phyloP scores from a whole-genome alignment of 2,113 vertebrate species.

The Chrysemys picta region DNA sequence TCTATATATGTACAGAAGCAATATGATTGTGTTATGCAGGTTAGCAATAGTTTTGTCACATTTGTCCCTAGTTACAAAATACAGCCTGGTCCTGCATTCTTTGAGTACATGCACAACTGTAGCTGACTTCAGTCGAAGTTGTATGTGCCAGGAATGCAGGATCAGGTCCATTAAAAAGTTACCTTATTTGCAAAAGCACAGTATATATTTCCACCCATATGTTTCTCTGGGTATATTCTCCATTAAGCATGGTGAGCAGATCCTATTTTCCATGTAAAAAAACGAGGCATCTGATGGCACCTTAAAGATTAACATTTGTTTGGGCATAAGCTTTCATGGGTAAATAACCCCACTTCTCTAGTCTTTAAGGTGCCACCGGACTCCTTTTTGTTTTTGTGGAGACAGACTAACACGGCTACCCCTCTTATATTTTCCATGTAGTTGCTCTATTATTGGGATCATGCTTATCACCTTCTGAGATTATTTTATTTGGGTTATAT shows the following conservation, averaged over 20 bases:
- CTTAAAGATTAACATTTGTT: too few species aligned
- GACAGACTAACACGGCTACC: too few species aligned
- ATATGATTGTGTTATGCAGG: not conserved
- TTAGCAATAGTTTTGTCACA: not conserved
- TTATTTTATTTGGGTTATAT: constrained; percentile 41
- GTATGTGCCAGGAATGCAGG: not conserved
- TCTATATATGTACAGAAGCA: not conserved
- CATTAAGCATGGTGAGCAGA: not conserved
- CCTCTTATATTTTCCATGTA: not conserved
- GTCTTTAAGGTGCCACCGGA: too few species aligned
- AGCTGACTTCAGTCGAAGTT: not conserved
- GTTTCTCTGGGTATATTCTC: not conserved
- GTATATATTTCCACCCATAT: not conserved
- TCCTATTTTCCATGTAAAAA: not conserved
- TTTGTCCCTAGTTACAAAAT: not conserved
- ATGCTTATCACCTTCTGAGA: not conserved
- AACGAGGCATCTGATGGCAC: rapidly evolving
- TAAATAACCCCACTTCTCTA: too few species aligned
- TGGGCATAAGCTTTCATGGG: too few species aligned
- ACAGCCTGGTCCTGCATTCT: not conserved
- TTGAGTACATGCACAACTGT: not conserved
- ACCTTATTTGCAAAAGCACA: not conserved
- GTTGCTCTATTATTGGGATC: not conserved
- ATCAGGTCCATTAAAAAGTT: not conserved
- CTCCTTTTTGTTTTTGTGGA: too few species aligned